phyloP scores from a whole-genome alignment of 2,113 vertebrate genomes.

The Etia nguti region DNA sequence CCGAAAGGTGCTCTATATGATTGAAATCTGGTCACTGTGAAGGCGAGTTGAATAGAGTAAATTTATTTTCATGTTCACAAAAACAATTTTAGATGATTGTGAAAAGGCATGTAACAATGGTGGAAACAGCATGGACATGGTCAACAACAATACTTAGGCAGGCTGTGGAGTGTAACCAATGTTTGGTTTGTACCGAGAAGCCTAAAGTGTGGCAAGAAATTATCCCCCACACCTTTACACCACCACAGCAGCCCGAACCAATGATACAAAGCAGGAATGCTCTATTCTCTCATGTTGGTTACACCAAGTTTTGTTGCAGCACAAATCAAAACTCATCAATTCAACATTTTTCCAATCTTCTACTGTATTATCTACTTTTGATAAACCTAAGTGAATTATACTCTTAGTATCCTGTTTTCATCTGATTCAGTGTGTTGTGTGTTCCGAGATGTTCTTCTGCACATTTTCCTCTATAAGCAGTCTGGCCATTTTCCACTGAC shows the following conservation, averaged over 20 bases:
- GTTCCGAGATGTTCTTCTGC: not conserved
- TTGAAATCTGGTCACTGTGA: not conserved
- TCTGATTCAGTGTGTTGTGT: not conserved
- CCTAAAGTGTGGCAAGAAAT: not conserved
- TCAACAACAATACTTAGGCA: not conserved
- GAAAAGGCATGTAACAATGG: not conserved
- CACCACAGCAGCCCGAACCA: not conserved
- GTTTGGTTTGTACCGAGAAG: not conserved
- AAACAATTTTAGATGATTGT: not conserved
- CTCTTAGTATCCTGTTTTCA: not conserved
- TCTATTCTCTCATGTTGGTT: not conserved
- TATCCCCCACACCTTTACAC: not conserved
- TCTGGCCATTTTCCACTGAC: not conserved
- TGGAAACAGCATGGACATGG: not conserved
- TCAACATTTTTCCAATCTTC: not conserved
- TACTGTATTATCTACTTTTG: not conserved
- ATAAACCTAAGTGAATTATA: not conserved
- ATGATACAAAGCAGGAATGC: not conserved
- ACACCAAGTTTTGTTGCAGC: not conserved
- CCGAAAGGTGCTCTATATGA: not conserved
- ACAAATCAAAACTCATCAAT: not conserved
- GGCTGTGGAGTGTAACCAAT: not conserved
- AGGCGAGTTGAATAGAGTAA: not conserved
- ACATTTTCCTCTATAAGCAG: not conserved
- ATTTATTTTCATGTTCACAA: not conserved